Base-by-base conservation (phyloP, 2,113 vertebrate genomes). In the Colius striatus region DNA sequence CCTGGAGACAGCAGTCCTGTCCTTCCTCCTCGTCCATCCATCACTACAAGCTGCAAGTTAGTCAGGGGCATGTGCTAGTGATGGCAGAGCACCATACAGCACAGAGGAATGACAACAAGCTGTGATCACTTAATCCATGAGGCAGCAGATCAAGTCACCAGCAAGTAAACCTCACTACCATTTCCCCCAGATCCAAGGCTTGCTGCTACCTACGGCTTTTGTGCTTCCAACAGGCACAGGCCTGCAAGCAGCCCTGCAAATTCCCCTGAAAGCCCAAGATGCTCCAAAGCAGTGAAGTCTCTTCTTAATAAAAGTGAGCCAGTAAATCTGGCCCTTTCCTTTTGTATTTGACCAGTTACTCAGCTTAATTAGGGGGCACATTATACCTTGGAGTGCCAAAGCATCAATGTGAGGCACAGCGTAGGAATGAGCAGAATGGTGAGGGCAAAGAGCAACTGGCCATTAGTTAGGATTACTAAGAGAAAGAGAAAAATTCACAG, bases 1-100 rank as follows among this genome's bases (percentile, higher is more conserved):
- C n/a, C n/a, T 5, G 50, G n/a, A 15, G 38, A 41, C 38, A 41
- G 38, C 38, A 50, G n/a, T 12, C 14, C 23, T 1, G 1, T 10
- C 30, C 57, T 21, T 84, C 27, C 41, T 55, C 47, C 57, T 57
- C 3, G 0, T 25, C 32, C 47, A 47, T 34, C 41, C 1, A 0
- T 43, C 65, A 29, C 50, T 47, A 8, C 48, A n/a, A 47, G 29
- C 45, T 53, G 47, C 2, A 27, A 15, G 43, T 51, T 38, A 38
- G 47, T 15, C 32, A 32, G 45, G 60, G 13, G 11, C 16, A 47
- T 0, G 3, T 16, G 11, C 10, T 38, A 43, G 45, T 12, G 21
- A 45, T 3, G 21, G 61, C 34, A 60, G 50, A 60, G 21, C 55
- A 20, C 17, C 30, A 21, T 13, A 27, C 7, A 45, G 61, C 7